Evolutionary conservation across 2,797 vertebrate species (phyloP).

Genomic region (Orientallactaga sibirica): DNA sequence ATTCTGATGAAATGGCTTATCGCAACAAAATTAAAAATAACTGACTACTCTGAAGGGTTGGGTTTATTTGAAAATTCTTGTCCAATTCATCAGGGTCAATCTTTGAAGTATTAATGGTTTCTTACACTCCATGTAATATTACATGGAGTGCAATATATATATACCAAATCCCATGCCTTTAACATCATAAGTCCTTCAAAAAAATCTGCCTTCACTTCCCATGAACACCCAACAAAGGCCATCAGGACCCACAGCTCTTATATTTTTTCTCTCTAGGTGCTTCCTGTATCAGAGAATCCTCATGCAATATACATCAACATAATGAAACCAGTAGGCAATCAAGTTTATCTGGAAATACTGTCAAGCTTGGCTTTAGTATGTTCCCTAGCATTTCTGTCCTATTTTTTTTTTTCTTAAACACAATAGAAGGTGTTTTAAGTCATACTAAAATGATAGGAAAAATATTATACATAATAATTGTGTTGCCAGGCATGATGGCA

Average conservation of each 20-base stretch:
- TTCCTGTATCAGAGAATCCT: not conserved
- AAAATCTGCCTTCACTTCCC: not conserved
- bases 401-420: conserved; percentile 30
- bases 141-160: too few relatives aligned
- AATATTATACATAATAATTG: not conserved
- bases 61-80: conserved; percentile 32
- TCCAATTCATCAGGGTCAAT: not conserved
- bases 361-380: conserved; percentile 40
- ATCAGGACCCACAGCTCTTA: conserved; percentile 1
- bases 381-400: conserved; percentile 38
- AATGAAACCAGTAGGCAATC: conserved; percentile 1
- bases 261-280: not conserved
- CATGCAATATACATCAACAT: not conserved
- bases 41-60: not conserved
- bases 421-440: conserved; percentile 36
- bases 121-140: not conserved
- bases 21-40: conserved; percentile 50
- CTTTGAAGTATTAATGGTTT: conserved; percentile 45
- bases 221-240: not conserved
- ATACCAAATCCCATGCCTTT: not conserved
- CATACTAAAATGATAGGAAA: not conserved
- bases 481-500: not conserved
- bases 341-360: conserved; percentile 43
- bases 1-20: conserved; percentile 3
- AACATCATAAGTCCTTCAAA: conserved; percentile 63